Percentiles rank a stretch among this genome's conserved stretches.
These are phyloP conservation scores for Tachuris rubrigastra DNA, from an alignment of 2,113 vertebrate species.

Conservation along the genomic window DNA sequence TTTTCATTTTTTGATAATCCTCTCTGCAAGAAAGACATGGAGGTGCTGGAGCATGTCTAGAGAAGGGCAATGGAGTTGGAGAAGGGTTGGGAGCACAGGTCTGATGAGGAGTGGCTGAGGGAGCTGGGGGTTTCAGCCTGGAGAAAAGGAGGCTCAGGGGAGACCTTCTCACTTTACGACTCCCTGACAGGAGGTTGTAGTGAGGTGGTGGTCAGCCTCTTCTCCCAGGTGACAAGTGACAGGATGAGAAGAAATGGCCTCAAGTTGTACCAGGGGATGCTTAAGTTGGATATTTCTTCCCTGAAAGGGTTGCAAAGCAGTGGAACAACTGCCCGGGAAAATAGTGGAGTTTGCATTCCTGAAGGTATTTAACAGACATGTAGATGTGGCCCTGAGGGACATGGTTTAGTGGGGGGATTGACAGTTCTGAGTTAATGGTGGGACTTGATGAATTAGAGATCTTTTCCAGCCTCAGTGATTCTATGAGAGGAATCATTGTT, in stretches of 20 bases:
- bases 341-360: not conserved
- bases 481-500: not conserved
- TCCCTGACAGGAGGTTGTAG: not conserved
- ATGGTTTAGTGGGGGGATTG: not conserved
- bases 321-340: not conserved
- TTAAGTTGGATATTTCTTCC: not conserved
- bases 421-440: too few relatives aligned
- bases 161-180: not conserved
- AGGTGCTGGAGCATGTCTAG: not conserved
- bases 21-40: not conserved
- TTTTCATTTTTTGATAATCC: not conserved
- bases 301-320: not conserved
- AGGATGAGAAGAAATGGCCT: not conserved
- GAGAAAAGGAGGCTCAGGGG: not conserved
- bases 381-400: not conserved
- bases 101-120: not conserved
- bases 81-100: not conserved
- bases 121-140: not conserved
- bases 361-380: not conserved
- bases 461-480: not conserved
- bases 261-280: not conserved
- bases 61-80: not conserved
- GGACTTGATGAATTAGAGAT: not conserved
- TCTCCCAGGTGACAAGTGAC: not conserved
- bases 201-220: not conserved